Conservation (phyloP, 2,797 vertebrate species). For the Sebastes vulpes region DNA sequence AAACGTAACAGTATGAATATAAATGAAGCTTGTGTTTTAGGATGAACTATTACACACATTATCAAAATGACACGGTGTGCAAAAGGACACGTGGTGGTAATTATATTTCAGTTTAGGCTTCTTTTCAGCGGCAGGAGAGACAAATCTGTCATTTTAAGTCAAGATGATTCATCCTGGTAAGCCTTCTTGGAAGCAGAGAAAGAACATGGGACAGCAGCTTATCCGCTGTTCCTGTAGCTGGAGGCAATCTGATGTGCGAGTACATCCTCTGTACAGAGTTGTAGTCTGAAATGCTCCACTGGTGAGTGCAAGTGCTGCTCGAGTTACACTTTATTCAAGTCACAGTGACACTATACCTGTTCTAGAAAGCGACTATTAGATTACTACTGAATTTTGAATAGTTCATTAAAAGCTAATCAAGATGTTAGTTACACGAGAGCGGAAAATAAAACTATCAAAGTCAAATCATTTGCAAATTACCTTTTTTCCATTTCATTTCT, state of each 20-base stretch:
- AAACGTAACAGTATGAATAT: neutral
- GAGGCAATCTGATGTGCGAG: slow-evolving; percentile 23
- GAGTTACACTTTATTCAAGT: slow-evolving; percentile 28
- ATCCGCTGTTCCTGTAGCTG: slow-evolving; percentile 15
- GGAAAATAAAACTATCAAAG: neutral
- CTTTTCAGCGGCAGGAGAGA: slow-evolving; percentile 16
- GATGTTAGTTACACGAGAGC: neutral
- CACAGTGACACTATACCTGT: neutral
- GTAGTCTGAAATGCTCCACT: slow-evolving; percentile 1
- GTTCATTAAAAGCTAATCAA: neutral
- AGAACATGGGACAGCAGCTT: slow-evolving; percentile 38
- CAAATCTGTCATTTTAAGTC: slow-evolving; percentile 24
- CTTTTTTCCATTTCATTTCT: neutral
- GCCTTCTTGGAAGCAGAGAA: slow-evolving; percentile 13
- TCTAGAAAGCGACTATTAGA: neutral
- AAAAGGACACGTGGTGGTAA: slow-evolving; percentile 5
- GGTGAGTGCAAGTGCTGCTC: slow-evolving; percentile 19
- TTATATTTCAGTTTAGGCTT: slow-evolving; percentile 15
- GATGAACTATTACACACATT: slow-evolving; percentile 6
- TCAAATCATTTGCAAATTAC: neutral
- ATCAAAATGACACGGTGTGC: neutral
- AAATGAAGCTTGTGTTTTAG: slow-evolving; percentile 20
- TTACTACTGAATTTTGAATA: neutral
- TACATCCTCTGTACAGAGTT: neutral
- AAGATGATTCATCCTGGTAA: slow-evolving; percentile 33